These are phyloP conservation scores for crab-eating macaque (Macaca fascicularis) DNA, from an alignment of 2,113 vertebrate species.

Conservation along the genomic window T2T-MFA8v1.1 NC_088395.1:127417001-127417500, in stretches of 20 bases:
- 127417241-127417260: neutral
- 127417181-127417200: neutral
- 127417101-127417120: neutral
- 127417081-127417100: neutral
- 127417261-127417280: neutral
- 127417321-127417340: neutral
- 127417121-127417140: neutral
- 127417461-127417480: neutral
- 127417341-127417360: neutral
- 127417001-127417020: neutral
- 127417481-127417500: neutral
- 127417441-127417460: neutral
- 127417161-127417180: neutral
- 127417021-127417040: neutral
- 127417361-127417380: neutral
- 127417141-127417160: neutral
- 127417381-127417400: neutral
- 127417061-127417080: neutral
- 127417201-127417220: conserved; percentile 12
- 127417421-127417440: neutral
- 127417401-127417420: neutral
- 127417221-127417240: neutral
- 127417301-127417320: neutral
- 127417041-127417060: conserved; percentile 18
- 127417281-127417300: neutral